Base-by-base conservation (phyloP, 1,140 invertebrate genomes). In the Maniola jurtina region DNA sequence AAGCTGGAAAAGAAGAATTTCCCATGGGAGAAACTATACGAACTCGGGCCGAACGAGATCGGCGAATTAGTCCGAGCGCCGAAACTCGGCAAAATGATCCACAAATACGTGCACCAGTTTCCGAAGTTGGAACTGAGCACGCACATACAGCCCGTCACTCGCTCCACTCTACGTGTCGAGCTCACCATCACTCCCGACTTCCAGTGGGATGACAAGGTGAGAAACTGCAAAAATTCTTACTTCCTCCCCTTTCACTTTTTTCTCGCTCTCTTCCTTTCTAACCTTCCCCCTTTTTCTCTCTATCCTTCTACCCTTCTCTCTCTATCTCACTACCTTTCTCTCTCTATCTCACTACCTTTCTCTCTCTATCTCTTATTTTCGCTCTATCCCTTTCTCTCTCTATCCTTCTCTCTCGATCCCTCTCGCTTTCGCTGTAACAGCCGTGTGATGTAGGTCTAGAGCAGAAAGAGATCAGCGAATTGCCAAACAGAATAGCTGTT, bases 121-220 rank as follows among this genome's bases (percentile, higher is more conserved):
- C 98, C 98, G 0, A 98, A 98, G 88, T 82, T 99, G 38, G 97
- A 99, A 79, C 89, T 99, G 0, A 95, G 97, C 0, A 98, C 98
- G 0, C 98, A 99, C 79, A 98, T 99, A 75, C 98, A 99, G 84
- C 99, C 99, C 0, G 98, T 99, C 52, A 99, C 99, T 0, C 91
- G 98, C 63, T 97, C 98, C 8, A 99, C 98, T 0, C 86, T 99
- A 0, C 92, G 97, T 63, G 97, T 99, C 2, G 98, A 99, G 88
- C 91, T 99, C 1, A 99, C 98, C 0, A 98, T 99, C n/a, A 99
- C 98, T 0, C 98, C 99, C 0, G 98, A 99, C 90, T 99, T 99
- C 89, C 97, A 99, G 80, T 99, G 99, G 99, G 98, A 99, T 76
- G 98, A 99, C 68, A 99, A 99, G 86, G 86, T 89, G 14, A 50